Evolutionary conservation across 2,888 invertebrate genomes (phyloP), one percentile per base, ranked within the genome.

Genomic region (Brachylomia viminalis): DNA sequence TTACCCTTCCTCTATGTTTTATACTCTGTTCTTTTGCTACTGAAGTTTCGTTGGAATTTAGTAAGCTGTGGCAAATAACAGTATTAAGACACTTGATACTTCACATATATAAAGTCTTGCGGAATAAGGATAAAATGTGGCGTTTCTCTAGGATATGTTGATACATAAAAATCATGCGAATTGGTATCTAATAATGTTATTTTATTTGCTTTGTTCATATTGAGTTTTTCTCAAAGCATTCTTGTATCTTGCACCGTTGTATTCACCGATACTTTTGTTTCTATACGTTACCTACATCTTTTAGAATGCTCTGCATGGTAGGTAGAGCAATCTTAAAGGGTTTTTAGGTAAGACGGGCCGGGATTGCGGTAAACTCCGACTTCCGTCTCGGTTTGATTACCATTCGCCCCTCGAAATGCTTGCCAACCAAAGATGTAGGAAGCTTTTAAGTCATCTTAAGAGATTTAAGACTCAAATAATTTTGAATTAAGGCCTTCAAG

Each of bases 381-480:
- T 91, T 91, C 92, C 92, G 92, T 88, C 89, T 90, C 90, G 86
- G 85, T 94, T 93, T 95, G 93, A 95, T 95, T 95, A 95, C 95
- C 93, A 92, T 94, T 94, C 91, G 92, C 92, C 93, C 94, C 92
- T 92, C 90, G 91, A 91, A 92, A 93, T 93, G 93, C 89, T 88
- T 91, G 90, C 86, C 84, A 87, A 88, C 85, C 86, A 84, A 90
- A 87, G 91, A 92, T 90, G 86, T 86, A 89, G 85, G 90, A 92
- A 92, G 89, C 85, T 87, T n/a, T n/a, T 82, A 83, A 87, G 78
- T 87, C 85, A 83, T 87, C 87, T 87, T 87, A 88, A 85, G 87
- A 88, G 87, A 85, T 85, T 86, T 79, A 33, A 77, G 74, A 77
- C 79, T 80, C 70, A 83, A 88, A 86, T 86, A 76, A 86, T 87